These are phyloP conservation scores for Athene cunicularia DNA, from an alignment of 2,113 vertebrate genomes.

Conservation along the genomic window DNA sequence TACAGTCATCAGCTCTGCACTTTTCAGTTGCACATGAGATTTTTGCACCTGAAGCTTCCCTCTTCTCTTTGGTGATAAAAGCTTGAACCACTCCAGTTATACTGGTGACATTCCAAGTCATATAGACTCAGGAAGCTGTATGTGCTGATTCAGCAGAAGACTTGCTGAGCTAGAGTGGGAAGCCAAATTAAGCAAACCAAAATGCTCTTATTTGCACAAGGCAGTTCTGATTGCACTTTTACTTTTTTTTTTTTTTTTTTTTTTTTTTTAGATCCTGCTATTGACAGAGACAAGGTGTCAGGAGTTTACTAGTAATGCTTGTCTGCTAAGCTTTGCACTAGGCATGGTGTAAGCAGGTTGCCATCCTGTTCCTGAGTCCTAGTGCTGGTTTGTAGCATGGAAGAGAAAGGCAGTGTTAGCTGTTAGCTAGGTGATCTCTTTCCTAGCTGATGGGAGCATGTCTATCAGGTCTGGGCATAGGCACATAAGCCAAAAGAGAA, in stretches of 20 bases:
- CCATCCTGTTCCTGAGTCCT: not conserved
- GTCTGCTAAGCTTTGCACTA: not conserved
- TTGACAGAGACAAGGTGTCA: too few relatives aligned
- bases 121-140: not conserved
- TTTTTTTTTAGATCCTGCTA: not conserved
- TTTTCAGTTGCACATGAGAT: not conserved
- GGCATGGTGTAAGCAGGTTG: not conserved
- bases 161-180: not conserved
- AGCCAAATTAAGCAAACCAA: not conserved
- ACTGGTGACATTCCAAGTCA: not conserved
- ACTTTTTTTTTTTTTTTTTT: not conserved
- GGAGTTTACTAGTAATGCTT: not conserved
- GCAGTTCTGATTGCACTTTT: not conserved
- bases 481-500: not conserved
- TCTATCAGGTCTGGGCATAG: not conserved
- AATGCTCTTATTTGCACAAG: not conserved
- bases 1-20: not conserved
- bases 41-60: not conserved
- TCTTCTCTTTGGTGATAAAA: not conserved
- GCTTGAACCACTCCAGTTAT: not conserved
- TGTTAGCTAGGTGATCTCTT: not conserved
- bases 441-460: not conserved
- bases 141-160: not conserved
- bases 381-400: not conserved
- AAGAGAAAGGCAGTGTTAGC: not conserved